A percentile compares a stretch with the other conserved stretches of the same genome.
phyloP scores from a whole-genome alignment of 2,113 vertebrate species.

The Phyllopteryx taeniolatus region DNA sequence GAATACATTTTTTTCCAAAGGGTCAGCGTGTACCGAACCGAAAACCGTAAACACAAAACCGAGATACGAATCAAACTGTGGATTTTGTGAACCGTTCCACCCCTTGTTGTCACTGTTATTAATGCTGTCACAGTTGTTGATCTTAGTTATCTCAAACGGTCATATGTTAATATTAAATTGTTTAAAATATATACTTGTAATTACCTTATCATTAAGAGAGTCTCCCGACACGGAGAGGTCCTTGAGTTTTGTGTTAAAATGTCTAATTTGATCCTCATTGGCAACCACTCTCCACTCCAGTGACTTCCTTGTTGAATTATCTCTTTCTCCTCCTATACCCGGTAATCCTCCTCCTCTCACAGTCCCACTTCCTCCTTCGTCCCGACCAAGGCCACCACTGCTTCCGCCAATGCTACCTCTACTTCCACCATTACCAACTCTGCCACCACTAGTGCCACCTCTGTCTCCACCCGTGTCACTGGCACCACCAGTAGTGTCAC shows the following conservation, averaged over 20 bases:
- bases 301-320: slow-evolving; percentile 68
- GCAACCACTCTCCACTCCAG: slow-evolving; percentile 78
- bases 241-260: slow-evolving; percentile 73
- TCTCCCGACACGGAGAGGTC: slow-evolving; percentile 78
- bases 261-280: slow-evolving; percentile 75
- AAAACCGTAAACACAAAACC: too few species aligned
- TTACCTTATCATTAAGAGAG: slow-evolving; percentile 63
- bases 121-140: not conserved
- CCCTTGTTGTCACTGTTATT: not conserved
- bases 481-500: slow-evolving; percentile 10
- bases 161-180: not conserved
- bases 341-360: slow-evolving; percentile 8
- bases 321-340: slow-evolving; percentile 31
- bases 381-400: slow-evolving; percentile 2
- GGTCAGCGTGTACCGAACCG: too few species aligned
- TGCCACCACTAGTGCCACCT: not conserved
- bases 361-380: slow-evolving; percentile 21
- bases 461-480: slow-evolving; percentile 28
- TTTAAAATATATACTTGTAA: not conserved
- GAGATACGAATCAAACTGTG: too few species aligned
- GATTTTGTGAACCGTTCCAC: too few species aligned
- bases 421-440: slow-evolving; percentile 19
- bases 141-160: not conserved
- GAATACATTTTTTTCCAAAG: too few species aligned
- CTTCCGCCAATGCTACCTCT: slow-evolving; percentile 10